These are phyloP conservation scores for Dryomyza anilis DNA, from an alignment of 2,888 invertebrate genomes.

Conservation along the genomic window DNA sequence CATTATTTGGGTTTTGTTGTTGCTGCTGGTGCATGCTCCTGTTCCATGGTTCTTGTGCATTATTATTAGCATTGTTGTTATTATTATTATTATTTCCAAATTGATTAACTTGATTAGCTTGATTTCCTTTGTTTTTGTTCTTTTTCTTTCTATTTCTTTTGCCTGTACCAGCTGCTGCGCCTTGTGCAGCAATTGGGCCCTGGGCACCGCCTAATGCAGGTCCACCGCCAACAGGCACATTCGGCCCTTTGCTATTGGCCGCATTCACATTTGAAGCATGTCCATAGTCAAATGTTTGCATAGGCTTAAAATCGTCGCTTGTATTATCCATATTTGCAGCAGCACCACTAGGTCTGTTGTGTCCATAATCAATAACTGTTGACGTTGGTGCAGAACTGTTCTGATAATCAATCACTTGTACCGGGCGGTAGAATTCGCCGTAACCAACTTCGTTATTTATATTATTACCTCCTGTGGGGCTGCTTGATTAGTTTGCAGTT, in stretches of 20 bases:
- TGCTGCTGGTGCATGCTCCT: neutral
- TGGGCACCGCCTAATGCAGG: neutral
- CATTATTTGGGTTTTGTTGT: neutral
- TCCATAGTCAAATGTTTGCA: constrained; percentile 74
- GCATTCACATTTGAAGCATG: constrained; percentile 61
- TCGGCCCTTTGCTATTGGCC: constrained; percentile 25
- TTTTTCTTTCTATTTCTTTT: constrained; percentile 16
- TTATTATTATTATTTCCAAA: neutral
- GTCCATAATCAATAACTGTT: constrained; percentile 74
- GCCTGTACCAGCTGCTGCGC: neutral
- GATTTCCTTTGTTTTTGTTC: constrained; percentile 33
- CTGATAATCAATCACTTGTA: constrained; percentile 73
- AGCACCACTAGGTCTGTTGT: too few relatives aligned
- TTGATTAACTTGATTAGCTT: neutral
- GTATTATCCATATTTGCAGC: constrained; percentile 2
- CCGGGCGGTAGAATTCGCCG: constrained; percentile 64
- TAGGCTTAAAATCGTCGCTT: constrained; percentile 65
- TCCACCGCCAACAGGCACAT: neutral
- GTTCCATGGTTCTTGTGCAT: neutral
- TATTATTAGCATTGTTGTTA: neutral
- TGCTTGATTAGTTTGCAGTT: constrained; percentile 35
- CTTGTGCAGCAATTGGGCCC: neutral
- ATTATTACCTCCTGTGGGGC: constrained; percentile 34
- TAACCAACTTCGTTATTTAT: constrained; percentile 55
- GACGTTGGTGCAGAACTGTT: constrained; percentile 67